Base-by-base conservation (phyloP, 2,888 invertebrate species). In the Ganaspis brasiliensis region DNA sequence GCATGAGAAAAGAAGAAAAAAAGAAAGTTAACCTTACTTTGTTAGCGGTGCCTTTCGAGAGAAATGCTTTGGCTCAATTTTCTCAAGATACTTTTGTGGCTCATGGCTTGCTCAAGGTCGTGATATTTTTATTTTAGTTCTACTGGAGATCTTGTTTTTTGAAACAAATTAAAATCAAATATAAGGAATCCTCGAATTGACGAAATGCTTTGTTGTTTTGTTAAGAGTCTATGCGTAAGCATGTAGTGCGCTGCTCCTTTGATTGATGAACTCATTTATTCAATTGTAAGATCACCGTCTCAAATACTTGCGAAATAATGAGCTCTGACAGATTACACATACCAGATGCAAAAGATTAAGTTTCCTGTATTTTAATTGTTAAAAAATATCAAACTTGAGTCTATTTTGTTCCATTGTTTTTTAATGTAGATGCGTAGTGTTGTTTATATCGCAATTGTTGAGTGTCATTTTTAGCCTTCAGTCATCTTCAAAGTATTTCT, bases 211-310 rank as follows among this genome's bases (percentile, higher is more conserved):
- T 67, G 67, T 67, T 67, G 4, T 67, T 21, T 9, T 45, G 1
- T 67, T 14, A 4, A 21, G 24, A 12, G 14, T 40, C 26, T 57
- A 26, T 26, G 26, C 26, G 57, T 57, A 57, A 57, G 57, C 57
- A 8, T 67, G 40, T 67, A 24, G 67, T 40, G 67, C n/a, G 24
- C 40, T 63, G 40, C 14, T 67, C 67, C 40, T 67, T 67, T 67
- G 67, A 67, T 67, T 67, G 67, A 67, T 67, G 67, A 67, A 67
- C 67, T 67, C 67, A 67, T 67, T 67, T 67, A 67, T 67, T 67
- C 67, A 67, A 67, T 67, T 67, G 67, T 67, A 67, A 67, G 67
- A 67, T 67, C 67, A 67, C 24, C 67, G 40, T 67, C 67, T 45
- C 40, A 37, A 67, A 67, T 67, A 67, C 67, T 67, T 67, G 67